Evolutionary conservation across 1,140 invertebrate genomes (phyloP), one percentile per base, ranked within the genome.

Genomic region (Contarinia nasturtii): DNA sequence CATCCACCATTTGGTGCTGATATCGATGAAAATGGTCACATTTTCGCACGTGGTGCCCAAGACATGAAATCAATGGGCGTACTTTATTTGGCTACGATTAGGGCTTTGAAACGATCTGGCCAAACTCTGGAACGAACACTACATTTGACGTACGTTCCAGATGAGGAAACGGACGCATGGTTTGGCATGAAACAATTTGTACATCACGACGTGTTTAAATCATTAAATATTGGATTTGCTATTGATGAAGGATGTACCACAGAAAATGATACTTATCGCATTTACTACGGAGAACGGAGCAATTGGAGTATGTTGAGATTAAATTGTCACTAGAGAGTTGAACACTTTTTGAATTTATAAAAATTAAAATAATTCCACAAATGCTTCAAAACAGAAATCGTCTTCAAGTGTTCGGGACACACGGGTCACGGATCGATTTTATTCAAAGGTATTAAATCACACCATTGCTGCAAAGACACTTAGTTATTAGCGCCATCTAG

Each of bases 21-120:
- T 40, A 82, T 86, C 55, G 78, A 84, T 58, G 72, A 75, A 12
- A 69, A 83, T 49, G 86, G 84, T 10, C 76, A 86, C 53, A 90
- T 91, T 49, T 89, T 76, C 65, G 86, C 78, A 1, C 70, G 86
- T 44, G 86, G 86, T 41, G 70, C 82, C 7, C 82, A 86, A 55
- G 85, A 87, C 55, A 86, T 88, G 82, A 87, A 88, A 64, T 82
- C 77, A 60, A 78, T 86, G 44, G 79, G 77, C 10, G 82, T 83
- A 45, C 79, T 84, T 63, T 86, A 87, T 59, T 55, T 90, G 2
- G 86, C 89, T 63, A 80, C 85, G 3, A 69, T 89, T 12, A 63
- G 81, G 45, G 69, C 69, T 47, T 57, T 88, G 11, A 80, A 79
- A 57, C 53, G 65, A 8, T 14, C 11, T 2, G 41, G 20, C 5